A percentile compares a stretch with the other conserved stretches of the same genome.
Evolutionary conservation across 2,797 vertebrate species (phyloP).

Genomic region (Tauraco hartlaubi): DNA sequence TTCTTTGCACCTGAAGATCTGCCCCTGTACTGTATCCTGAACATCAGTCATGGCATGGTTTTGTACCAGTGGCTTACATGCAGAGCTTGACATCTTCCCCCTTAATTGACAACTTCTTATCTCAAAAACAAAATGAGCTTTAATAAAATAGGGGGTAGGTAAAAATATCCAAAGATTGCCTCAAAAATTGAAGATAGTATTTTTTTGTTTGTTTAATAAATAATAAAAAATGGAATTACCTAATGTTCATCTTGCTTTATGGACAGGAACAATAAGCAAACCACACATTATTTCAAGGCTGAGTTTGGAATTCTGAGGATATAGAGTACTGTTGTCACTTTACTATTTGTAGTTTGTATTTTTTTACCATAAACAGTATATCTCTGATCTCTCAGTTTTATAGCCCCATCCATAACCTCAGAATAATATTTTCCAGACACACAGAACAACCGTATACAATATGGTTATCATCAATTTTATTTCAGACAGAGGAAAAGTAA

Average conservation of each 20-base stretch:
- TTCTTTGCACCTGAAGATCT: background rate
- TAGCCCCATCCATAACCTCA: background rate
- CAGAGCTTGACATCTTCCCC: background rate
- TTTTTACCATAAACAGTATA: constrained; percentile 51
- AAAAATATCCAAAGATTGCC: background rate
- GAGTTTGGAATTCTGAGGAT: background rate
- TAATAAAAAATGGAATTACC: background rate
- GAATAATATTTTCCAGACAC: constrained; percentile 55
- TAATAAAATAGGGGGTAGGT: background rate
- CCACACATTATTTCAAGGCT: background rate
- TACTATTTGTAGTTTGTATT: constrained; percentile 15
- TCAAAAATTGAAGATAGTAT: background rate
- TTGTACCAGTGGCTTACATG: background rate
- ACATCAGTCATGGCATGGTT: background rate
- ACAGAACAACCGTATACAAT: background rate
- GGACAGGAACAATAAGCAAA: background rate
- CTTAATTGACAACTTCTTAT: background rate
- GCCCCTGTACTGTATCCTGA: background rate
- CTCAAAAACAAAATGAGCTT: background rate
- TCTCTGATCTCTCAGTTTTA: constrained; percentile 33
- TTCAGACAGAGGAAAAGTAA: constrained; percentile 29
- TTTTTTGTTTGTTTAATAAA: background rate
- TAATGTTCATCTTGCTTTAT: background rate
- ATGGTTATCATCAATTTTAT: constrained; percentile 33
- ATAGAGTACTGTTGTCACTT: background rate